phyloP scores from a whole-genome alignment of 2,888 invertebrate genomes.

The Epinotia demarniana region DNA sequence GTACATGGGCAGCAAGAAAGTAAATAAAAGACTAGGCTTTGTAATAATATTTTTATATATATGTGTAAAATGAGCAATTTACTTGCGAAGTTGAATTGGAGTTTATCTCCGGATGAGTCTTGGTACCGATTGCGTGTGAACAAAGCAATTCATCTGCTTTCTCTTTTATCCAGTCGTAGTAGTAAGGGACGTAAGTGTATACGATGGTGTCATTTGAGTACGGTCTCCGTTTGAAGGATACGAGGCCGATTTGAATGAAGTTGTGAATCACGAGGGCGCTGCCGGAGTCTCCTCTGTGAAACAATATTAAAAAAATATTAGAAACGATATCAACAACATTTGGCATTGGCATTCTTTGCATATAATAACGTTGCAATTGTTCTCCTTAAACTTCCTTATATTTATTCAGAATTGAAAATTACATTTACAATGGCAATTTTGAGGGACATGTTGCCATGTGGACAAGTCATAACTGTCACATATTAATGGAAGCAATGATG shows the following conservation, averaged over 20 bases:
- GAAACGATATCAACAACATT: too few relatives aligned
- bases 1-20: background rate
- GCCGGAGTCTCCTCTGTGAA: conserved; percentile 66
- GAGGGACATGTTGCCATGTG: too few relatives aligned
- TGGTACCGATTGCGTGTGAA: background rate
- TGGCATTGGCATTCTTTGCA: too few relatives aligned
- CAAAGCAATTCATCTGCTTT: conserved; percentile 45
- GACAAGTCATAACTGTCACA: too few relatives aligned
- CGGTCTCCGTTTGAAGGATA: conserved; percentile 55
- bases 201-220: conserved; percentile 50
- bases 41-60: background rate
- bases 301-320: conserved; percentile 10
- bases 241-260: conserved; percentile 61
- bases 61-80: background rate
- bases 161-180: conserved; percentile 49
- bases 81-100: background rate
- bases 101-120: too few relatives aligned
- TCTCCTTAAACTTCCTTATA: too few relatives aligned
- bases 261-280: conserved; percentile 56
- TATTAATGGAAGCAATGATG: too few relatives aligned
- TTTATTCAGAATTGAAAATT: too few relatives aligned
- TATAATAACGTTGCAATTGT: too few relatives aligned
- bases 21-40: background rate
- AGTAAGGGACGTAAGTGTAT: conserved; percentile 57
- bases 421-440: too few relatives aligned